A percentile compares a stretch with the other conserved stretches of the same genome.
Conservation (phyloP, 2,797 vertebrate genomes). For the Sparus aurata region DNA sequence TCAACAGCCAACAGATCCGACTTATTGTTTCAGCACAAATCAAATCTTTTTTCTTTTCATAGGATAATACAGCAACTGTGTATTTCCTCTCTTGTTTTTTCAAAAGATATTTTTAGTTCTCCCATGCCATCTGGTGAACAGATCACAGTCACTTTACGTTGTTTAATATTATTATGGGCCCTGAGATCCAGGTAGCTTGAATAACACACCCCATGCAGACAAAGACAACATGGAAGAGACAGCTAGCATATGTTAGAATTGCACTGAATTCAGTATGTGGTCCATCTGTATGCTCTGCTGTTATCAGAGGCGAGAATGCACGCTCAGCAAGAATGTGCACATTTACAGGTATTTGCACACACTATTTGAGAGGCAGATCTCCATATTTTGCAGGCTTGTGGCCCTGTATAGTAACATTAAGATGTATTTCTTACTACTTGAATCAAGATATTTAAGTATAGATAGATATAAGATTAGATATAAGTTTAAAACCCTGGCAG, state of each 20-base stretch:
- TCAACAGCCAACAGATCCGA: background rate
- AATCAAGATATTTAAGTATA: background rate
- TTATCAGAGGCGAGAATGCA: conserved; percentile 44
- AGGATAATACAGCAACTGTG: background rate
- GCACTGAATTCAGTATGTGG: conserved; percentile 46
- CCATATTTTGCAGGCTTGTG: conserved; percentile 3
- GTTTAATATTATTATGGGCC: background rate
- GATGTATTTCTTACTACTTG: background rate
- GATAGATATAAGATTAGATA: too few species aligned
- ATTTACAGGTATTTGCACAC: conserved; percentile 10
- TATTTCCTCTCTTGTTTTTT: background rate
- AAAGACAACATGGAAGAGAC: conserved; percentile 26
- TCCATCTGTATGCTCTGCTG: conserved; percentile 48
- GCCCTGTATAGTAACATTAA: background rate
- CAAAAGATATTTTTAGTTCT: background rate
- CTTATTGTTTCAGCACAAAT: background rate
- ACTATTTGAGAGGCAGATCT: conserved; percentile 9
- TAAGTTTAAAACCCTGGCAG: background rate
- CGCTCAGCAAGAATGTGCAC: conserved; percentile 42
- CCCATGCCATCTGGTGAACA: background rate
- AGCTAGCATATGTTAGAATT: conserved; percentile 45
- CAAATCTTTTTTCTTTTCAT: background rate
- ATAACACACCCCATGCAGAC: conserved; percentile 17
- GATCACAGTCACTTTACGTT: background rate
- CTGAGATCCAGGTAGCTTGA: conserved; percentile 12